Evolutionary conservation across 2,113 vertebrate species (phyloP).

Genomic region (Gambusia affinis): DNA sequence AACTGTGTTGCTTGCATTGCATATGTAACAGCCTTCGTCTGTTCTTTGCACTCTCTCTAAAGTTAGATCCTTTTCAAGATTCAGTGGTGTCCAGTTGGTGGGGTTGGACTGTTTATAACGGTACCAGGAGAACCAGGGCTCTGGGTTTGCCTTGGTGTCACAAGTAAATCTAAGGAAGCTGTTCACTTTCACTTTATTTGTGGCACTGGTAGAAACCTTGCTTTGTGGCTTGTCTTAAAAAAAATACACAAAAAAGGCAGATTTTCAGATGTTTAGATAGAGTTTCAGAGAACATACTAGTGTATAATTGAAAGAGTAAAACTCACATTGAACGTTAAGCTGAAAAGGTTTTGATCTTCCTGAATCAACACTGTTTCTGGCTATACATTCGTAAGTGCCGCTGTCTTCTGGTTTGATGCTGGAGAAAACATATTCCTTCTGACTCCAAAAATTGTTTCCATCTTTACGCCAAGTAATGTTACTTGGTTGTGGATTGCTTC

Average conservation of each 20-base stretch:
- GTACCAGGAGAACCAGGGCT: slow-evolving; percentile 44
- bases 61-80: rapidly evolving
- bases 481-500: not conserved
- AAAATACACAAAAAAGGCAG: rapidly evolving
- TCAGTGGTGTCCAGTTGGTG: rapidly evolving
- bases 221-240: slow-evolving; percentile 58
- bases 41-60: not conserved
- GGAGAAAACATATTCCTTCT: rapidly evolving
- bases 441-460: rapidly evolving
- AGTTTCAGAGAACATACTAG: not conserved
- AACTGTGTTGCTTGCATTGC: slow-evolving; percentile 40
- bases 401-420: not conserved
- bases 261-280: not conserved
- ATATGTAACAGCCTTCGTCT: slow-evolving; percentile 62
- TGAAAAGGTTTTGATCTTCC: rapidly evolving
- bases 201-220: rapidly evolving
- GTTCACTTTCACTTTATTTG: slow-evolving; percentile 18
- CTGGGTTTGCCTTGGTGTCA: slow-evolving; percentile 36
- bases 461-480: slow-evolving; percentile 27
- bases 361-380: rapidly evolving
- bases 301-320: not conserved
- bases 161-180: rapidly evolving
- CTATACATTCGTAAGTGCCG: slow-evolving; percentile 21
- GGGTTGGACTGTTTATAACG: not conserved
- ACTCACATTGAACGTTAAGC: slow-evolving; percentile 57